These are phyloP conservation scores for Andrena haemorrhoa DNA, from an alignment of 2,888 invertebrate species.

Conservation along the genomic window DNA sequence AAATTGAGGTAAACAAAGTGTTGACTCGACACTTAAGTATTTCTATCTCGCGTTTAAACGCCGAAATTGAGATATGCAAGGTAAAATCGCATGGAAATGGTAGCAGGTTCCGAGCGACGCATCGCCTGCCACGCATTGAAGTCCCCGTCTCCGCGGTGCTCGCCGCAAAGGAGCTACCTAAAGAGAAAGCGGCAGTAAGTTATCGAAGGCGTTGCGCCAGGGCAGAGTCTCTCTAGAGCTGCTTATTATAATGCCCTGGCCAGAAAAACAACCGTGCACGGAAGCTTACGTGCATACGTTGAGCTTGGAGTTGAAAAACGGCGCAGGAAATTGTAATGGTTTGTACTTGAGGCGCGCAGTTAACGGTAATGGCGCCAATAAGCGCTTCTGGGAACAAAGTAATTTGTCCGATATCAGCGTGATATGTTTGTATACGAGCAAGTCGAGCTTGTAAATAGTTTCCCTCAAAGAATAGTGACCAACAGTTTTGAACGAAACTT, in stretches of 20 bases:
- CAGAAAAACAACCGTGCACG: conserved; percentile 25
- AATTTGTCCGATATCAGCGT: conserved; percentile 47
- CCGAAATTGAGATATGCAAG: not conserved
- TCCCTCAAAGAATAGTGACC: not conserved
- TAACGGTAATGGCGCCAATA: conserved; percentile 51
- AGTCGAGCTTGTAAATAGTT: conserved; percentile 2
- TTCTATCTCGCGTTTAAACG: not conserved
- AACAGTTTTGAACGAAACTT: not conserved
- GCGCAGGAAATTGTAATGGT: conserved; percentile 55
- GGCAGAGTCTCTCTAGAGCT: not conserved
- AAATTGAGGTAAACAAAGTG: not conserved
- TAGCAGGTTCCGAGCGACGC: conserved; percentile 1
- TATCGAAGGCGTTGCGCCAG: conserved; percentile 13
- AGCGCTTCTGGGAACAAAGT: conserved; percentile 50
- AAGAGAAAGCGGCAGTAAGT: conserved; percentile 45
- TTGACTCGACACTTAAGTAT: not conserved
- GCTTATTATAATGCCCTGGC: conserved; percentile 37
- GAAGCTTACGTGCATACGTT: conserved; percentile 4
- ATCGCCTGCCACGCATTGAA: not conserved
- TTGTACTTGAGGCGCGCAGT: conserved; percentile 37
- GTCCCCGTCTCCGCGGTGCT: conserved; percentile 43
- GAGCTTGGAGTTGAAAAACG: conserved; percentile 38
- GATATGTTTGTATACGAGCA: conserved; percentile 39
- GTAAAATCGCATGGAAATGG: not conserved
- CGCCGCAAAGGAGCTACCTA: conserved; percentile 46